Percentiles rank a stretch among this genome's conserved stretches.
phyloP scores from a whole-genome alignment of 2,888 invertebrate genomes.

The Entomobrya multifasciata region DNA sequence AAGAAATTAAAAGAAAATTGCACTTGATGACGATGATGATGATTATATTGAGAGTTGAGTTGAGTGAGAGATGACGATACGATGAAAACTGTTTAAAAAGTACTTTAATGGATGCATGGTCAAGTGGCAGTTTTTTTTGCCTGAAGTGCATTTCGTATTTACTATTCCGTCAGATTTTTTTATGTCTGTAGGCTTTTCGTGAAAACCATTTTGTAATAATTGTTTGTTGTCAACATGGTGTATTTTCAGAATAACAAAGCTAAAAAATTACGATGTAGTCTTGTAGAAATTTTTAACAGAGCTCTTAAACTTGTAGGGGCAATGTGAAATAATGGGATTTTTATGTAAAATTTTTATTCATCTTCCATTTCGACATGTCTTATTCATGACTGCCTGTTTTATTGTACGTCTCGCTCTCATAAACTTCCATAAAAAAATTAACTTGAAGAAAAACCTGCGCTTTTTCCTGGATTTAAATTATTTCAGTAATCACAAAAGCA shows the following conservation, averaged over 20 bases:
- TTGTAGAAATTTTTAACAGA: neutral
- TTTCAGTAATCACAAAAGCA: neutral
- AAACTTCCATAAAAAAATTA: neutral
- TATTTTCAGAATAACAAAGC: neutral
- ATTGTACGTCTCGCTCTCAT: neutral
- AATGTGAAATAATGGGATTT: neutral
- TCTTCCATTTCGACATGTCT: too few species aligned
- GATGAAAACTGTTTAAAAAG: neutral
- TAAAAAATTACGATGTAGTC: neutral
- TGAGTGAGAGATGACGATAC: neutral
- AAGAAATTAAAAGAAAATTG: slow-evolving; percentile 14
- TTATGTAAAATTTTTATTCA: neutral
- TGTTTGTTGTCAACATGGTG: neutral
- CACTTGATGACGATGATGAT: slow-evolving; percentile 9
- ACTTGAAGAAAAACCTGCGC: too few species aligned
- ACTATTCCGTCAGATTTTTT: neutral
- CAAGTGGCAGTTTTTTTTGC: neutral
- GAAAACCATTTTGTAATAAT: slow-evolving; percentile 11
- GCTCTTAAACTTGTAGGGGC: neutral
- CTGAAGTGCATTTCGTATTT: slow-evolving; percentile 1
- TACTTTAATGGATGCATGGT: neutral
- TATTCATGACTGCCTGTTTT: too few species aligned
- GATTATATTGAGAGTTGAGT: neutral
- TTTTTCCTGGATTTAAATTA: neutral
- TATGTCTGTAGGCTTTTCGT: neutral